Percentiles rank a stretch among this genome's conserved stretches.
Evolutionary conservation across 2,888 invertebrate genomes (phyloP).

Genomic region (Alcis repandata): DNA sequence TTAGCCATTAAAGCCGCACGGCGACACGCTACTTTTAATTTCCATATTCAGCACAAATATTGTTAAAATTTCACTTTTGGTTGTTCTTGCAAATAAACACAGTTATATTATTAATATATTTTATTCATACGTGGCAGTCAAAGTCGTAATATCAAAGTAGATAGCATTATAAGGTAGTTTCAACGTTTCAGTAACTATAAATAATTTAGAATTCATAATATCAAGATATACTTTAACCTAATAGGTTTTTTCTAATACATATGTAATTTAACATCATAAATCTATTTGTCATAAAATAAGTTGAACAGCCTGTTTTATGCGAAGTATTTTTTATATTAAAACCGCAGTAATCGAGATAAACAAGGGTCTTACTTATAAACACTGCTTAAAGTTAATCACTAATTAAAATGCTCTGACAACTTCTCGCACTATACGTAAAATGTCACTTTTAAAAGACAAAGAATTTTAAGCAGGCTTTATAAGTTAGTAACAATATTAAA

Average conservation of each 20-base stretch:
- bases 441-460: too few species aligned
- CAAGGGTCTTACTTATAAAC: too few species aligned
- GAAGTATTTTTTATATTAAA: background rate
- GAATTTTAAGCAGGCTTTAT: too few species aligned
- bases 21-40: too few species aligned
- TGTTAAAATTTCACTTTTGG: too few species aligned
- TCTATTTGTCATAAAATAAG: slow-evolving; percentile 25
- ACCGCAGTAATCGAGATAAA: background rate
- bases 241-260: slow-evolving; percentile 1
- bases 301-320: slow-evolving; percentile 6
- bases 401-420: too few species aligned
- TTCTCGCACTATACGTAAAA: too few species aligned
- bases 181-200: background rate
- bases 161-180: background rate
- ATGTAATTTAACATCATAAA: too few species aligned
- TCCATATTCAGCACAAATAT: too few species aligned
- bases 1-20: too few species aligned
- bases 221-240: background rate
- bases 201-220: slow-evolving; percentile 8
- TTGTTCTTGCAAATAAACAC: slow-evolving; percentile 28
- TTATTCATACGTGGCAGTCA: slow-evolving; percentile 62
- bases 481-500: slow-evolving; percentile 59
- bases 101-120: slow-evolving; percentile 47
- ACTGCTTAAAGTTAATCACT: too few species aligned
- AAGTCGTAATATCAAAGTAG: slow-evolving; percentile 47